Conservation (phyloP, 1,140 invertebrate species). For the Aphaenogaster ashmeadi region DNA sequence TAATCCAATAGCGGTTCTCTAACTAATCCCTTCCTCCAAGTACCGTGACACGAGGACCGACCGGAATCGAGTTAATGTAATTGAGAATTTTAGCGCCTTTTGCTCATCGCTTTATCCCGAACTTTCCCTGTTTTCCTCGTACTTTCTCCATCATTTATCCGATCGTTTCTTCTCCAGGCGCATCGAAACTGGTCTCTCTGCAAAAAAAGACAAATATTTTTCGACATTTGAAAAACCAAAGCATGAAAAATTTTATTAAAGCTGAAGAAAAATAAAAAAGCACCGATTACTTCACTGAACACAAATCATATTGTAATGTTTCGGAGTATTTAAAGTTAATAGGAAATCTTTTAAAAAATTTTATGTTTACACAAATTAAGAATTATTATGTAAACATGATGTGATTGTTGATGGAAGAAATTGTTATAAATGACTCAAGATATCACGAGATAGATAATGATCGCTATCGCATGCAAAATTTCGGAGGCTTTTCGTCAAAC, state of each 20-base stretch:
- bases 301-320: neutral
- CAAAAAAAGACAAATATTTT: conserved; percentile 11
- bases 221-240: neutral
- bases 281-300: neutral
- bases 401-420: neutral
- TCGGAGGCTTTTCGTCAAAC: neutral
- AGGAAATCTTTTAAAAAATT: neutral
- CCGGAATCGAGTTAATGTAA: conserved; percentile 82
- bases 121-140: neutral
- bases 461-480: neutral
- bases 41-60: conserved; percentile 77
- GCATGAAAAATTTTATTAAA: conserved; percentile 16
- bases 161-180: conserved; percentile 39
- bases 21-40: conserved; percentile 79
- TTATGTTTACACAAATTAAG: neutral
- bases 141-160: conserved; percentile 39
- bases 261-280: neutral
- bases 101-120: conserved; percentile 49
- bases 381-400: neutral
- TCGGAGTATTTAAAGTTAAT: neutral
- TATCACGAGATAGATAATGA: neutral
- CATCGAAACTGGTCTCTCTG: neutral
- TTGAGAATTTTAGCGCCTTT: conserved; percentile 82
- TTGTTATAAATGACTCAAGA: neutral
- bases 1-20: conserved; percentile 84